A percentile compares a stretch with the other conserved stretches of the same genome.
Conservation (phyloP, 2,888 invertebrate genomes). For the Tipula confusa region DNA sequence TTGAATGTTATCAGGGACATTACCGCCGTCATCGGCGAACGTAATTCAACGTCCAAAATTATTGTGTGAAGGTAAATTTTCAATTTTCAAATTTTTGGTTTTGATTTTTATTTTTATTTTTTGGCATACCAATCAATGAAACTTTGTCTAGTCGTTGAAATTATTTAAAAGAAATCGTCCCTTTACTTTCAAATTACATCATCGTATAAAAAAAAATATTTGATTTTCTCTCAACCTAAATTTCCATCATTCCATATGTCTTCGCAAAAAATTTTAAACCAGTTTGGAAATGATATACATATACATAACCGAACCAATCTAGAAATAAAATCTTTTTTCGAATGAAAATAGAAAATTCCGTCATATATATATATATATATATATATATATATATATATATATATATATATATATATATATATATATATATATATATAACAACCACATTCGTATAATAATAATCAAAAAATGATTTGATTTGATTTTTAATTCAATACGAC, state of each 20-base stretch:
- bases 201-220: neutral
- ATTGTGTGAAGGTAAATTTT: slow-evolving; percentile 33
- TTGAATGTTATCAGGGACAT: slow-evolving; percentile 49
- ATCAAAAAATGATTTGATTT: neutral
- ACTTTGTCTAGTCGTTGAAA: neutral
- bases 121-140: neutral
- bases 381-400: neutral
- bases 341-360: slow-evolving; percentile 9
- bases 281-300: too few relatives aligned
- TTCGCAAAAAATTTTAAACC: neutral
- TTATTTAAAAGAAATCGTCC: neutral
- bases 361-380: neutral
- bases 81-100: neutral
- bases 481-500: neutral
- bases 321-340: neutral
- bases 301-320: neutral
- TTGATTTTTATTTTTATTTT: neutral
- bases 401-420: too few relatives aligned
- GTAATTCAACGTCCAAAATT: slow-evolving; percentile 33
- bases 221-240: neutral
- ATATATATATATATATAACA: too few relatives aligned
- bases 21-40: slow-evolving; percentile 45
- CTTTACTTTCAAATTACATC: neutral
- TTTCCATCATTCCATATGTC: neutral
- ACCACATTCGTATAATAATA: neutral